phyloP scores from a whole-genome alignment of 1,140 invertebrate genomes.

The Samia ricini region DNA sequence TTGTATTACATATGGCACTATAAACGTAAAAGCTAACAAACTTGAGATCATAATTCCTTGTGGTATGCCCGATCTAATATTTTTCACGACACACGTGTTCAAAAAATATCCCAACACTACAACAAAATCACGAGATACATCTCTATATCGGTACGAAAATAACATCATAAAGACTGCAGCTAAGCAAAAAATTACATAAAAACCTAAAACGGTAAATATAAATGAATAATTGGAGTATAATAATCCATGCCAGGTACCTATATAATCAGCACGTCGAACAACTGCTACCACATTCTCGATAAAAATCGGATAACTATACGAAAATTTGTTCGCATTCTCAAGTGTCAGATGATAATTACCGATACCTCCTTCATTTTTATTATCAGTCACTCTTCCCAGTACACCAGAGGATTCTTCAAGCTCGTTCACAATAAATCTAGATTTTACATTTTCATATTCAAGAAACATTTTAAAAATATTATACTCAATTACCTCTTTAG shows the following conservation, averaged over 20 bases:
- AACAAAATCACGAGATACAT: constrained; percentile 13
- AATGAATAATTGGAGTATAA: not conserved
- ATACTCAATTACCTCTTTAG: constrained; percentile 6
- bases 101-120: constrained; percentile 30
- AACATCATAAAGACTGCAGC: not conserved
- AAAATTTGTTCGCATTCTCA: constrained; percentile 4
- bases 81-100: constrained; percentile 13
- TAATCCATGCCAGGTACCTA: constrained; percentile 20
- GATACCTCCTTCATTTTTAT: constrained; percentile 21
- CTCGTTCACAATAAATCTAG: not conserved
- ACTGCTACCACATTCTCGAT: constrained; percentile 18
- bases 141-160: not conserved
- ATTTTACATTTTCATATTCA: constrained; percentile 10
- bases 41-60: constrained; percentile 14
- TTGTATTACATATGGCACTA: constrained; percentile 22
- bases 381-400: not conserved
- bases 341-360: constrained; percentile 19
- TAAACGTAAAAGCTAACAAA: constrained; percentile 21
- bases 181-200: not conserved
- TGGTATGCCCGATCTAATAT: constrained; percentile 5
- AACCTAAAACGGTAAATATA: not conserved
- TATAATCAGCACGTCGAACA: constrained; percentile 7
- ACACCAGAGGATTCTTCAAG: not conserved
- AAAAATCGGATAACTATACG: constrained; percentile 20
- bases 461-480: constrained; percentile 12